Conservation (phyloP, 1,140 invertebrate species). For the Lasaia peninsularis region DNA sequence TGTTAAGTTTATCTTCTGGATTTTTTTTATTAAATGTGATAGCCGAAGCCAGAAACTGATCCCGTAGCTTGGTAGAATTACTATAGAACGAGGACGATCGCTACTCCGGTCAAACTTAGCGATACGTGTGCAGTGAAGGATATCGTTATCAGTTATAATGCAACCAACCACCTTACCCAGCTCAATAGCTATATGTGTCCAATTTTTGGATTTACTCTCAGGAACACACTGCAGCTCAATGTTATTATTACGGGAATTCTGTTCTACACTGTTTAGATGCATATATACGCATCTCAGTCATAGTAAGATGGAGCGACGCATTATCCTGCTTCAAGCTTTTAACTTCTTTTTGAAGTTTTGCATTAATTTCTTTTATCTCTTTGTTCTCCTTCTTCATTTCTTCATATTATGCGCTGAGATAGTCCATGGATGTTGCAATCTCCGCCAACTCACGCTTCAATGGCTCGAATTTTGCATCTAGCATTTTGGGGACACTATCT, state of each 20-base stretch:
- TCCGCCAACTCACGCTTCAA: neutral
- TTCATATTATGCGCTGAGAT: neutral
- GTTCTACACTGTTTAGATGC: neutral
- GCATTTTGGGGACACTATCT: neutral
- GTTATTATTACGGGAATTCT: neutral
- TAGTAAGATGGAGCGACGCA: neutral
- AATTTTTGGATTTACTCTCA: neutral
- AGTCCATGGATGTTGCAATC: neutral
- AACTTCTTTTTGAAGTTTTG: neutral
- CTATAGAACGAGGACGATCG: neutral
- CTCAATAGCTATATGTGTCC: neutral
- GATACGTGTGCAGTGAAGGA: constrained; percentile 10
- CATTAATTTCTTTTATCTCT: neutral
- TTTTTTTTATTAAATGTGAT: constrained; percentile 10
- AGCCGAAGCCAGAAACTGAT: neutral
- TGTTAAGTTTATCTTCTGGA: too few relatives aligned
- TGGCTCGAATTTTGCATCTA: neutral
- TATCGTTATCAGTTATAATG: neutral
- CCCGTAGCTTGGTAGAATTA: constrained; percentile 1
- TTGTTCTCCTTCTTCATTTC: neutral
- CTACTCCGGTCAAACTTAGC: neutral
- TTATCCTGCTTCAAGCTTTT: neutral
- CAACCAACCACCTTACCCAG: neutral
- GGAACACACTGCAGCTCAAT: neutral
- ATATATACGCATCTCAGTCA: neutral